These are phyloP conservation scores for Caenorhabditis becei DNA, from an alignment of 2,888 invertebrate species.

Conservation along the genomic window DNA sequence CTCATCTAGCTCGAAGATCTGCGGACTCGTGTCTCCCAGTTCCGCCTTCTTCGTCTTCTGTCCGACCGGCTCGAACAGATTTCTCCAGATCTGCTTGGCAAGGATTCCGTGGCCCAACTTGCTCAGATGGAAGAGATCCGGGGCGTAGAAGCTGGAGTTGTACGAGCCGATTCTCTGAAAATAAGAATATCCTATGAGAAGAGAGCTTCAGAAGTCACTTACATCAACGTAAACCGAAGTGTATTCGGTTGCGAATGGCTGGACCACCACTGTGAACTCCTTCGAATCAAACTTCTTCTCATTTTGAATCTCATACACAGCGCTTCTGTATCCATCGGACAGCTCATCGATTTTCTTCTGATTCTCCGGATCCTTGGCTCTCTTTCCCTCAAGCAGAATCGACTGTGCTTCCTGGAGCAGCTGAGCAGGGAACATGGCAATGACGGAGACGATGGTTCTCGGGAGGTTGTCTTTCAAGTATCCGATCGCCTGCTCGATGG, in stretches of 20 bases:
- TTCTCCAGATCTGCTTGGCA: conserved; percentile 71
- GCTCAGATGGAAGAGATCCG: conserved; percentile 74
- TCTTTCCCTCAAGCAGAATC: conserved; percentile 55
- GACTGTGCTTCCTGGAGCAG: conserved; percentile 60
- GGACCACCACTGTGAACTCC: conserved; percentile 65
- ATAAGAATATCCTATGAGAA: background rate
- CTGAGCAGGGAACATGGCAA: conserved; percentile 64
- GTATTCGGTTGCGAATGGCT: conserved; percentile 58
- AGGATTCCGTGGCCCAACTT: conserved; percentile 71
- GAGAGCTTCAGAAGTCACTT: conserved; percentile 4
- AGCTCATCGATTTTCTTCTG: conserved; percentile 33
- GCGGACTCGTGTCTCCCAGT: conserved; percentile 47
- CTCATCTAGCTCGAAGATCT: conserved; percentile 27
- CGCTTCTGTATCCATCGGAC: conserved; percentile 34
- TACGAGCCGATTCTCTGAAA: conserved; percentile 54
- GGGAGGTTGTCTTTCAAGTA: conserved; percentile 61
- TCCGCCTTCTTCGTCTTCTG: conserved; percentile 67
- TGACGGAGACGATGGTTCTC: conserved; percentile 60
- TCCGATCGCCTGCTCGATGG: conserved; percentile 48
- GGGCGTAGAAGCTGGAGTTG: conserved; percentile 68
- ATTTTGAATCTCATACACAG: conserved; percentile 61
- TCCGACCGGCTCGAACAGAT: conserved; percentile 72
- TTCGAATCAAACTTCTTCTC: conserved; percentile 61
- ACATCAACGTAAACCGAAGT: conserved; percentile 56
- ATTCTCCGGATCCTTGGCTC: conserved; percentile 20